Percentiles rank a stretch among this genome's conserved stretches.
These are phyloP conservation scores for Oophaga pumilio DNA, from an alignment of 2,113 vertebrate genomes.

Conservation along the genomic window DNA sequence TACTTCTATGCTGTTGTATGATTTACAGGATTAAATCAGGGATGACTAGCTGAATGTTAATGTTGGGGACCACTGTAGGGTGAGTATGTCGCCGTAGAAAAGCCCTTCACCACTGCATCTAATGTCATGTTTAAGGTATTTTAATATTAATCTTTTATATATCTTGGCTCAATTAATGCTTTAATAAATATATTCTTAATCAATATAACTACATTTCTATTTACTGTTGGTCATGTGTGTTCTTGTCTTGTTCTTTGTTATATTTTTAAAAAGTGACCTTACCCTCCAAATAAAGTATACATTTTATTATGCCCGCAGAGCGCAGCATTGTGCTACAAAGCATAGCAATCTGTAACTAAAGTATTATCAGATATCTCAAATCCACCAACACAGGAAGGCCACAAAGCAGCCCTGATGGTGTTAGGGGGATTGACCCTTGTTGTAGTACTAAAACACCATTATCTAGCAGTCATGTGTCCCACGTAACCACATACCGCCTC, in stretches of 20 bases:
- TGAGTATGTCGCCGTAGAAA: background rate
- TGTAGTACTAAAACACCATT: too few relatives aligned
- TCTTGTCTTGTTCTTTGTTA: background rate
- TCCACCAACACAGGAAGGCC: too few relatives aligned
- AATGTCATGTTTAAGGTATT: background rate
- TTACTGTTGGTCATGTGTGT: background rate
- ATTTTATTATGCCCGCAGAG: too few relatives aligned
- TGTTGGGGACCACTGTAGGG: background rate
- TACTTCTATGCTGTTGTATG: background rate
- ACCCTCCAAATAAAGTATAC: too few relatives aligned
- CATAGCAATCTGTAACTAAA: too few relatives aligned
- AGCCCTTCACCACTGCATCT: background rate
- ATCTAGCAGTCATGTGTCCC: too few relatives aligned
- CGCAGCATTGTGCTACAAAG: too few relatives aligned
- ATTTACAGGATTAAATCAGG: conserved; percentile 6
- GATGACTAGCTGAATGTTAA: conserved; percentile 5
- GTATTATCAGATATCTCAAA: too few relatives aligned
- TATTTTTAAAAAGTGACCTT: too few relatives aligned
- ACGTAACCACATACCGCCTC: too few relatives aligned
- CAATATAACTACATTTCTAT: background rate
- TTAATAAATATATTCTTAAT: background rate
- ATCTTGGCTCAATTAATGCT: background rate
- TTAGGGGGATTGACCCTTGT: too few relatives aligned
- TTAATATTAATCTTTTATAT: background rate
- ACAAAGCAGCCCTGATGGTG: too few relatives aligned